Base-by-base conservation (phyloP, 2,888 invertebrate species). In the Tribolium freemani region DNA sequence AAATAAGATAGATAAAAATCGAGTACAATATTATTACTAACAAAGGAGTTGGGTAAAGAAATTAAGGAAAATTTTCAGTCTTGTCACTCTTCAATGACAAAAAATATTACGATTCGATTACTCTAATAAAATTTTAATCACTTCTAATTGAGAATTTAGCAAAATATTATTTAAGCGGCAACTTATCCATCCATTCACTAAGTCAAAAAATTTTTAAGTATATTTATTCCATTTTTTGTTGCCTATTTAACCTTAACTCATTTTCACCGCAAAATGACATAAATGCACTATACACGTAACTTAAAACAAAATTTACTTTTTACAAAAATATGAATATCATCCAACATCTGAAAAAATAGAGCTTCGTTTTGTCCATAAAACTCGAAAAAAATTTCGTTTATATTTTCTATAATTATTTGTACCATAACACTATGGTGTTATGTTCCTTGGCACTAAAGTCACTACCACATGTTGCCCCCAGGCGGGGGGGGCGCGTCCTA, bases 391-490 rank as follows among this genome's bases (percentile, higher is more conserved):
- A 63, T 53, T 54, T 60, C 21, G 11, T 5, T 58, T 46, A 30
- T 13, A 50, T 38, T 30, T 13, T 21, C 53, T 66, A n/a, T n/a
- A 66, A 21, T 10, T 63, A 63, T 69, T 60, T 60, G 69, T 69
- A 60, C 58, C 69, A 69, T 60, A 53, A n/a, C 71, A 66, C 68
- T n/a, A 48, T 72, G 68, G 71, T 72, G 71, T 72, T 69, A 46
- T 13, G 46, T 67, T 68, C 66, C 56, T 76, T 78, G 78, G 76
- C 78, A 78, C 79, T 75, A 69, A 51, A 13, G 56, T 60, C 48
- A 16, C 60, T 81, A 81, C 76, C 78, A 80, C 77, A 79, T 79
- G 48, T 76, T 75, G 13, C 77, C 80, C 67, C 78, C 80, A 16
- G 81, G 26, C 5, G 26, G 80, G 13, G 82, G 81, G 5, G 46